These are phyloP conservation scores for Spheniscus humboldti DNA, from an alignment of 2,797 vertebrate genomes.

Conservation along the genomic window DNA sequence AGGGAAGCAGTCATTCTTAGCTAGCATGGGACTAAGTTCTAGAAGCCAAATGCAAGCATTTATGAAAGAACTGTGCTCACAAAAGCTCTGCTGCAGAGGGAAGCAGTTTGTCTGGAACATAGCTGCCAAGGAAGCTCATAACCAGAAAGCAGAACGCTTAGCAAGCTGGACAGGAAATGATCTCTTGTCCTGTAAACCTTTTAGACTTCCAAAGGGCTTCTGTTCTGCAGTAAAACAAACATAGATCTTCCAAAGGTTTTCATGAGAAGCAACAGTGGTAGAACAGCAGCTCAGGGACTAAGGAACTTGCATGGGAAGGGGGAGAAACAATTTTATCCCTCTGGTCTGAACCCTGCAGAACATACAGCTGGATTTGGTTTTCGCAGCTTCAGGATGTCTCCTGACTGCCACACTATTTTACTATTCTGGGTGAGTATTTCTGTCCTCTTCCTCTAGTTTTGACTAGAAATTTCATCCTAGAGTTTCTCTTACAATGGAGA, in stretches of 20 bases:
- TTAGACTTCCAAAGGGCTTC: not conserved
- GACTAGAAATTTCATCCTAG: not conserved
- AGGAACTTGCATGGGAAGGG: not conserved
- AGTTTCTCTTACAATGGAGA: not conserved
- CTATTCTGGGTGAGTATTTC: not conserved
- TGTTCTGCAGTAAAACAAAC: not conserved
- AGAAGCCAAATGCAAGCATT: not conserved
- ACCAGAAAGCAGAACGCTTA: not conserved
- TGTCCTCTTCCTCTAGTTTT: not conserved
- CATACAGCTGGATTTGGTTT: not conserved
- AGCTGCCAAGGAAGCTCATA: not conserved
- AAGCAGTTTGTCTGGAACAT: accelerated
- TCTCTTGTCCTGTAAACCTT: not conserved
- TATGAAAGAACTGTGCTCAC: not conserved
- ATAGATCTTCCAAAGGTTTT: not conserved
- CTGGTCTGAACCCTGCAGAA: not conserved
- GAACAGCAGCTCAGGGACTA: not conserved
- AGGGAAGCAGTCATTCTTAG: not conserved
- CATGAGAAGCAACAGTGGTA: not conserved
- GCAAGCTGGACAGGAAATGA: not conserved
- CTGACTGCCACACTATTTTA: not conserved
- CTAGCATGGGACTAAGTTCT: not conserved
- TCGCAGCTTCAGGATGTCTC: not conserved
- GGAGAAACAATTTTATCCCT: not conserved
- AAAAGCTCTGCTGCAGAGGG: not conserved